Conservation (phyloP, 1,140 invertebrate species). For the Hermetia illucens region DNA sequence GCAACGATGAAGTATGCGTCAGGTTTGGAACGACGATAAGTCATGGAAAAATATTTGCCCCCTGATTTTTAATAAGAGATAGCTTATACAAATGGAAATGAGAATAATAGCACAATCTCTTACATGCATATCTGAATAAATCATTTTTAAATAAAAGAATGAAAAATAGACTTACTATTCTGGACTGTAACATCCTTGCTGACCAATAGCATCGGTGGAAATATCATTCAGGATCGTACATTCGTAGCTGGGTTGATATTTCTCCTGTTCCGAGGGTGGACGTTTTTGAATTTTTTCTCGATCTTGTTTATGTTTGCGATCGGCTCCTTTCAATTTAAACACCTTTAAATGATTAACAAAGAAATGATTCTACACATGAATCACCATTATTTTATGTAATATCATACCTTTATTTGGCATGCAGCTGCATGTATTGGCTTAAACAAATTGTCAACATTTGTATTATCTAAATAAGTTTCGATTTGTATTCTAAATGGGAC, state of each 20-base stretch:
- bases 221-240: constrained; percentile 82
- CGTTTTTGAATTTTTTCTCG: constrained; percentile 85
- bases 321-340: constrained; percentile 87
- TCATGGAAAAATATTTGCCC: no score
- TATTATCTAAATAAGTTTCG: constrained; percentile 56
- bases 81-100: no score
- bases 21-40: no score
- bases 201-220: constrained; percentile 36
- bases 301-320: constrained; percentile 95
- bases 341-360: constrained; percentile 33
- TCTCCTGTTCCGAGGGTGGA: constrained; percentile 74
- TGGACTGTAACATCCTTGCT: constrained; percentile 25
- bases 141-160: no score
- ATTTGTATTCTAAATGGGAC: constrained; percentile 93
- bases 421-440: constrained; percentile 75
- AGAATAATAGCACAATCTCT: no score
- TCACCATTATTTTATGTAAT: constrained; percentile 2
- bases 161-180: constrained; percentile 32
- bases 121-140: no score
- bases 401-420: constrained; percentile 78
- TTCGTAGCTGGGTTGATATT: constrained; percentile 90
- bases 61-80: no score
- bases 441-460: constrained; percentile 19
- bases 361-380: no score
- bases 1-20: no score